phyloP scores from a whole-genome alignment of 2,113 vertebrate genomes.

The Odontesthes bonariensis region DNA sequence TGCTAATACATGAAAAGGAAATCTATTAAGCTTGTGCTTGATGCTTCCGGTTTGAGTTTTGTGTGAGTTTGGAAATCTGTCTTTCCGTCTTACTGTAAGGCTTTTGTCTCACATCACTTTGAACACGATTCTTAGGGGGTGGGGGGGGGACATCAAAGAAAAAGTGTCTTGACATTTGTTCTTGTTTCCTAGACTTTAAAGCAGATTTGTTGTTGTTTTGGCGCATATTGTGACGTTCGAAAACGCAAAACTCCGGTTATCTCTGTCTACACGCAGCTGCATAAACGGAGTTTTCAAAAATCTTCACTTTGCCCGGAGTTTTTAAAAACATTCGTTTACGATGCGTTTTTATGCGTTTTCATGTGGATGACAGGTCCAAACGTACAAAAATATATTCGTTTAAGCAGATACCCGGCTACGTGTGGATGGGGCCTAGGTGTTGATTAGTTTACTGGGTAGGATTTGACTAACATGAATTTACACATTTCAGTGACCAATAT shows the following conservation, averaged over 20 bases:
- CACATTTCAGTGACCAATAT: not conserved
- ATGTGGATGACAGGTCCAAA: no score
- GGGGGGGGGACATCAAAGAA: constrained; percentile 27
- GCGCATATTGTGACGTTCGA: no score
- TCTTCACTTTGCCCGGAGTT: no score
- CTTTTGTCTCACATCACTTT: constrained; percentile 59
- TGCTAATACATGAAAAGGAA: constrained; percentile 73
- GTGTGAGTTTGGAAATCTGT: constrained; percentile 71
- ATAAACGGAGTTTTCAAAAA: no score
- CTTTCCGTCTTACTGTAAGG: constrained; percentile 59
- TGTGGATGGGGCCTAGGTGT: no score
- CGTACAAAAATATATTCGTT: no score
- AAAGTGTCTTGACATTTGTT: constrained; percentile 18
- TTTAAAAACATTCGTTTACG: no score
- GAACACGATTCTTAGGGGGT: constrained; percentile 17
- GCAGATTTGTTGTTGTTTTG: no score
- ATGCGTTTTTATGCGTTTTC: no score
- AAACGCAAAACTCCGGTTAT: no score
- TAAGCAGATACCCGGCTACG: no score
- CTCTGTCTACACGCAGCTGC: no score
- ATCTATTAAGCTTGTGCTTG: constrained; percentile 72
- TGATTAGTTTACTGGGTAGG: constrained; percentile 5
- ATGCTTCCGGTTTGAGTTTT: constrained; percentile 73
- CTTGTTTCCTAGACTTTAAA: constrained; percentile 27
- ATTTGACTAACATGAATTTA: constrained; percentile 10